Conservation (phyloP, 2,113 vertebrate species). For the Callipepla californica region DNA sequence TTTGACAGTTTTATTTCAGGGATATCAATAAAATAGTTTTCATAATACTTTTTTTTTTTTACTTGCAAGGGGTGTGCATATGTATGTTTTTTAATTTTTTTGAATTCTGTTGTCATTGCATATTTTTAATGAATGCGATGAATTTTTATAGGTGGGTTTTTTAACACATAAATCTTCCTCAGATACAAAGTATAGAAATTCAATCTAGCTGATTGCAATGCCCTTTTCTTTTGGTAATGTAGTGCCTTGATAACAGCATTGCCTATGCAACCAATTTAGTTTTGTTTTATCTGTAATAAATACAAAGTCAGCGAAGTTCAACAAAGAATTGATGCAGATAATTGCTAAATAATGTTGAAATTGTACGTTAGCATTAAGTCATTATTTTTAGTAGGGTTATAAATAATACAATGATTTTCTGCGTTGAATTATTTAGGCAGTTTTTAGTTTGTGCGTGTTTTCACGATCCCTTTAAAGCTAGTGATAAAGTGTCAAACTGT, state of each 20-base stretch:
- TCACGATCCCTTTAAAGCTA: not conserved
- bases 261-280: not conserved
- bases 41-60: not conserved
- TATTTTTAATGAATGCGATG: not conserved
- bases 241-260: not conserved
- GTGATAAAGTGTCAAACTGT: not conserved
- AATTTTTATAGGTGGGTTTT: not conserved
- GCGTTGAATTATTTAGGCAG: not conserved
- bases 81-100: not conserved
- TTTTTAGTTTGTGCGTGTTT: not conserved
- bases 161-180: not conserved
- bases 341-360: not conserved
- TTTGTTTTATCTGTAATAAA: not conserved
- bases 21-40: not conserved
- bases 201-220: not conserved
- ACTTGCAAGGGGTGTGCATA: not conserved
- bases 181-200: not conserved
- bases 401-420: slow-evolving; percentile 9
- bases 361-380: not conserved
- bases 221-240: not conserved
- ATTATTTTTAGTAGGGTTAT: not conserved
- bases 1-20: slow-evolving; percentile 7
- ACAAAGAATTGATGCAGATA: not conserved
- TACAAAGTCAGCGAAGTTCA: not conserved
- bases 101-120: not conserved